phyloP scores from a whole-genome alignment of 2,888 invertebrate genomes.

The Temnothorax rugatulus region DNA sequence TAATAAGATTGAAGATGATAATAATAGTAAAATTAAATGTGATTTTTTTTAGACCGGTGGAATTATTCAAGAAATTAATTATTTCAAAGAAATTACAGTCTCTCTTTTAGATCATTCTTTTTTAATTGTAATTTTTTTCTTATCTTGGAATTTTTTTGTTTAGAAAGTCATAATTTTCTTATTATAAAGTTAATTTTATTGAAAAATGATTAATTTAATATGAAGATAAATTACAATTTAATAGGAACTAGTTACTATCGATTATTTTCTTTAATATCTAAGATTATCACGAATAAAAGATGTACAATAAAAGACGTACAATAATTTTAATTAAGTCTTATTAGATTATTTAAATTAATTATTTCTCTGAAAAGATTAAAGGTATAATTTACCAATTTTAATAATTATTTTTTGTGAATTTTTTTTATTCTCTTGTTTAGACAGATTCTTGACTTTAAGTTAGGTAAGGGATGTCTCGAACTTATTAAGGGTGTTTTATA shows the following conservation, averaged over 20 bases:
- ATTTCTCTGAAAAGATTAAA: neutral
- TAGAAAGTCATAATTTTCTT: neutral
- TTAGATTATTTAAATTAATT: conserved; percentile 5
- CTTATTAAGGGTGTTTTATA: neutral
- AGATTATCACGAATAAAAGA: neutral
- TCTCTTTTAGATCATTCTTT: neutral
- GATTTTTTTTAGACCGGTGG: neutral
- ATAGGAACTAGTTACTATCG: neutral
- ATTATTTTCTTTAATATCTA: neutral
- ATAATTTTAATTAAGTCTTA: neutral
- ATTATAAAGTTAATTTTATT: neutral
- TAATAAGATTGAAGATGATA: neutral
- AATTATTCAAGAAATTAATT: neutral
- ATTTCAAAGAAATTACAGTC: neutral
- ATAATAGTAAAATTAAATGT: neutral
- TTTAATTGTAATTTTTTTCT: neutral
- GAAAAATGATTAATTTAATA: neutral
- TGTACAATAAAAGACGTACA: too few relatives aligned
- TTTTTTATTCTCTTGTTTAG: neutral
- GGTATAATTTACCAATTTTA: neutral
- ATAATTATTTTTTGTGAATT: neutral
- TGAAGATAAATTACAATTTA: neutral
- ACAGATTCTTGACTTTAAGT: neutral
- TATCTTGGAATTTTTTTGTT: neutral
- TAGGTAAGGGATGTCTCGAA: neutral